Percentiles rank a stretch among this genome's conserved stretches.
phyloP scores from a whole-genome alignment of 2,797 vertebrate genomes.

The Euthynnus affinis region DNA sequence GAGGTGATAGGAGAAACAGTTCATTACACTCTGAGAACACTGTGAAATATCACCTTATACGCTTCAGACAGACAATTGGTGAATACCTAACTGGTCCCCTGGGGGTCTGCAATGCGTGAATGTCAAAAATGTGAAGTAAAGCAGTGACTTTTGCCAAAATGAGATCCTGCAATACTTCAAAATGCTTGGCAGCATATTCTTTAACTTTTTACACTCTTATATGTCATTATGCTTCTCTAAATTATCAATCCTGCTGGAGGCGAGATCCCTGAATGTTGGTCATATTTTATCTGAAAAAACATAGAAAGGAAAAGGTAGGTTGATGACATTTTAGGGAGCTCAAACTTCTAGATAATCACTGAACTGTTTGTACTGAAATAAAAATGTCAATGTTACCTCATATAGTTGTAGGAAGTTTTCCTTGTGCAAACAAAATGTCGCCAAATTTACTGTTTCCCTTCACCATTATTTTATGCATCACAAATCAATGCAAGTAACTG shows the following conservation, averaged over 20 bases:
- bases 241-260: too few species aligned
- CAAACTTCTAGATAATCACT: not conserved
- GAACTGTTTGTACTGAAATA: not conserved
- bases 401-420: not conserved
- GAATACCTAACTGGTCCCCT: not conserved
- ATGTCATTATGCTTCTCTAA: too few species aligned
- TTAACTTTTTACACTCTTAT: not conserved
- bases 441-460: not conserved
- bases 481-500: too few species aligned
- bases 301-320: not conserved
- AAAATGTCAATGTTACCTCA: not conserved
- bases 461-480: not conserved
- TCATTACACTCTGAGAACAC: slow-evolving; percentile 28
- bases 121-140: slow-evolving; percentile 10
- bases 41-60: slow-evolving; percentile 10
- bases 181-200: not conserved
- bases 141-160: not conserved
- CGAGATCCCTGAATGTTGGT: too few species aligned
- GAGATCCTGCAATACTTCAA: not conserved
- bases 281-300: not conserved
- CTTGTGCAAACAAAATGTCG: too few species aligned
- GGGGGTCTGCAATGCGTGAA: not conserved
- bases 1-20: slow-evolving; percentile 2
- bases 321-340: not conserved
- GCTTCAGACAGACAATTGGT: slow-evolving; percentile 7